Evolutionary conservation across 1,140 invertebrate species (phyloP).

Genomic region (Caenorhabditis brenneri): DNA sequence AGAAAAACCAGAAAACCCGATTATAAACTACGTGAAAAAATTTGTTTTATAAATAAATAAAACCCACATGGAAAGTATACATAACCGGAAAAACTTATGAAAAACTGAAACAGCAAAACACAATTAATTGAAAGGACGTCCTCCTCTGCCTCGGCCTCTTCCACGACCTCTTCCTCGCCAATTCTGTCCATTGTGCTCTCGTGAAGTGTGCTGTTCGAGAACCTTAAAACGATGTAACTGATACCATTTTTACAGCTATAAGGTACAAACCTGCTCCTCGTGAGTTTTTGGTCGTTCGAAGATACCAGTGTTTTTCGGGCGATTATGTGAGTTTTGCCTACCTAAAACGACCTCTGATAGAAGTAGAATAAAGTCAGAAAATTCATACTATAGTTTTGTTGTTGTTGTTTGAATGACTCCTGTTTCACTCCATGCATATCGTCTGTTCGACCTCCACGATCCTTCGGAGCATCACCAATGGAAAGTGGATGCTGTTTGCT

Average conservation of each 20-base stretch:
- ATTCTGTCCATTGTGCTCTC: background rate
- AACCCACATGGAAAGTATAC: background rate
- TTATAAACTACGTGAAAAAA: too few relatives aligned
- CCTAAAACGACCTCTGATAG: background rate
- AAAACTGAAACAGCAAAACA: background rate
- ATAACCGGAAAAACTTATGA: background rate
- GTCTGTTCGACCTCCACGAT: slow-evolving; percentile 43
- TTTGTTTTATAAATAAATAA: background rate
- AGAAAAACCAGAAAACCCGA: too few relatives aligned
- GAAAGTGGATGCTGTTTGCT: slow-evolving; percentile 18
- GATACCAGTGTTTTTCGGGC: background rate
- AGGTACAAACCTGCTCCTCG: slow-evolving; percentile 9
- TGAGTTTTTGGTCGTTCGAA: slow-evolving; percentile 9
- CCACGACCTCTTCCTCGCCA: background rate
- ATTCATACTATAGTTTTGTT: background rate
- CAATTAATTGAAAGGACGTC: background rate
- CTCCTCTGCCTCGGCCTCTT: slow-evolving; percentile 28
- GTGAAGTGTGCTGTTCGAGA: slow-evolving; percentile 18
- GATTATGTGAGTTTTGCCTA: background rate
- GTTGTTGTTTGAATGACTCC: slow-evolving; percentile 4
- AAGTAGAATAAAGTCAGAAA: background rate
- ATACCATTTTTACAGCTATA: background rate
- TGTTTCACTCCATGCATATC: slow-evolving; percentile 33
- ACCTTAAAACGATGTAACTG: background rate
- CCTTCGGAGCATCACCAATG: background rate